phyloP scores from a whole-genome alignment of 2,113 vertebrate species.

The Haemorhous mexicanus region DNA sequence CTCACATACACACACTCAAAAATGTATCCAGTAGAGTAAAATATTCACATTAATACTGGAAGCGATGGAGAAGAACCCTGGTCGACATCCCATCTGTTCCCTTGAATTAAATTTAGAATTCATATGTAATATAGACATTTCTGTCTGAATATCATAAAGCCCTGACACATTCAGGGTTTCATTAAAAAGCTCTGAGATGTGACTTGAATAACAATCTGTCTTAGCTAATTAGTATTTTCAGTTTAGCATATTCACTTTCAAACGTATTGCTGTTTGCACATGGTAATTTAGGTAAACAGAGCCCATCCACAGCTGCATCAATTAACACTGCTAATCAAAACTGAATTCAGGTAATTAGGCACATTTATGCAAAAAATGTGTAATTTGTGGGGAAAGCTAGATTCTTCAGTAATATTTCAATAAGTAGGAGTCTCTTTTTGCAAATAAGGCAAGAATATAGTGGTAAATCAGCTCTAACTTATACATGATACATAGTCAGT shows the following conservation, averaged over 20 bases:
- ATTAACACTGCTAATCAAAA: constrained; percentile 90
- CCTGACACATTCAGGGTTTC: constrained; percentile 80
- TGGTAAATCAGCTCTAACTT: constrained; percentile 63
- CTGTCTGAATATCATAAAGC: constrained; percentile 78
- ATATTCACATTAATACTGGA: constrained; percentile 72
- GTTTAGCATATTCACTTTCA: constrained; percentile 83
- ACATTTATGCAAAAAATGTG: constrained; percentile 85
- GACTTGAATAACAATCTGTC: constrained; percentile 86
- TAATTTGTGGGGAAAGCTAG: constrained; percentile 77
- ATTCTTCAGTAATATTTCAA: constrained; percentile 79
- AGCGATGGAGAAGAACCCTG: constrained; percentile 59
- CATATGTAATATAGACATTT: constrained; percentile 83
- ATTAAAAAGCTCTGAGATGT: constrained; percentile 81
- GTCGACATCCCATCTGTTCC: constrained; percentile 78
- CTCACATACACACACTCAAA: not conserved
- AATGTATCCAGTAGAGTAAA: constrained; percentile 55
- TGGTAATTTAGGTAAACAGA: constrained; percentile 88
- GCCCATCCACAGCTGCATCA: constrained; percentile 86
- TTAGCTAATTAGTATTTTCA: constrained; percentile 87
- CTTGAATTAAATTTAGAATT: constrained; percentile 82
- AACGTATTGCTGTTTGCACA: constrained; percentile 86
- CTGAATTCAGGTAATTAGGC: constrained; percentile 88
- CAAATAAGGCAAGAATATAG: constrained; percentile 70
- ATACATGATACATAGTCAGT: constrained; percentile 46
- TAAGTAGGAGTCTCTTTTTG: constrained; percentile 71